These are phyloP conservation scores for Listronotus oregonensis DNA, from an alignment of 1,140 invertebrate species.

Conservation along the genomic window DNA sequence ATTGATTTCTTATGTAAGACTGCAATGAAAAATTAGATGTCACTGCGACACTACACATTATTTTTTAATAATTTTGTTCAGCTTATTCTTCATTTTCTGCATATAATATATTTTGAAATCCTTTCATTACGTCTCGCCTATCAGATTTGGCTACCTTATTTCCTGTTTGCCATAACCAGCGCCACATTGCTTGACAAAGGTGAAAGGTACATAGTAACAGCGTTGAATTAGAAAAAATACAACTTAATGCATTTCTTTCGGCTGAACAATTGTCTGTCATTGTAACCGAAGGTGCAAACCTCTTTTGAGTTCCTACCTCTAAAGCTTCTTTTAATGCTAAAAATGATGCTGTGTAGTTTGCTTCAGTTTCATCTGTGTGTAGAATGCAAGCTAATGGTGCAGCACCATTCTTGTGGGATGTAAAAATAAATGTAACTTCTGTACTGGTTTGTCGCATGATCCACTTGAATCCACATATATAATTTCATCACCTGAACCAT, in stretches of 20 bases:
- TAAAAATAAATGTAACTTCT: conserved; percentile 12
- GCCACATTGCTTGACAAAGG: conserved; percentile 20
- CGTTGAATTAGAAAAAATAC: conserved; percentile 19
- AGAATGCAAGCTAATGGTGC: conserved; percentile 16
- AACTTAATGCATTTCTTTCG: conserved; percentile 12
- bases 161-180: conserved; percentile 24
- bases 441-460: conserved; percentile 1
- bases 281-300: conserved; percentile 7
- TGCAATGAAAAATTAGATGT: conserved; percentile 6
- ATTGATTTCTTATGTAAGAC: too few species aligned
- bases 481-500: too few species aligned
- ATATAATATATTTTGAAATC: conserved; percentile 16
- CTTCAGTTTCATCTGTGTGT: conserved; percentile 2
- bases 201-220: conserved; percentile 18
- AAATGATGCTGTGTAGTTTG: conserved; percentile 10
- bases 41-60: conserved; percentile 12
- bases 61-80: conserved; percentile 20
- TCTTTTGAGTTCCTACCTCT: neutral
- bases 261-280: conserved; percentile 10
- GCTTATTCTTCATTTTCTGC: conserved; percentile 11
- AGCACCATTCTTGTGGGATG: conserved; percentile 12
- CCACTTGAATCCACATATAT: too few species aligned
- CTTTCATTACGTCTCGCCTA: conserved; percentile 22
- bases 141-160: conserved; percentile 15
- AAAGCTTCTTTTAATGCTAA: conserved; percentile 11